Evolutionary conservation across 1,140 invertebrate genomes (phyloP).

Genomic region (Maconellicoccus hirsutus): DNA sequence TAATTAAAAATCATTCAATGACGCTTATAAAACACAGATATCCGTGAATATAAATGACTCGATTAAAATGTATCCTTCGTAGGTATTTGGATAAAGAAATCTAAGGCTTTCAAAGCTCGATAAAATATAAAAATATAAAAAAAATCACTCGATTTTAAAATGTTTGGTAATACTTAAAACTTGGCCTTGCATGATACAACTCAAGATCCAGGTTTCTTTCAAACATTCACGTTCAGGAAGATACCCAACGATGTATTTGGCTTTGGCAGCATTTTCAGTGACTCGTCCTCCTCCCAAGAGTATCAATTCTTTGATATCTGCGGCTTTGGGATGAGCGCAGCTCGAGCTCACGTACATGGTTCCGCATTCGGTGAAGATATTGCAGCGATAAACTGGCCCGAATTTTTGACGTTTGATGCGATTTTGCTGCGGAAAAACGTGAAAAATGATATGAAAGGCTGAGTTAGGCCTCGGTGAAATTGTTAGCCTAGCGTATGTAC

Average conservation of each 20-base stretch:
- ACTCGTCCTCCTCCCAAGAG: neutral
- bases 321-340: neutral
- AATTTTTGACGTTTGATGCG: neutral
- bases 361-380: neutral
- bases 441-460: no score
- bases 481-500: no score
- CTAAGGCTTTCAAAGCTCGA: no score
- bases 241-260: neutral
- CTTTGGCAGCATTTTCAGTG: neutral
- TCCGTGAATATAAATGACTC: no score
- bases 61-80: no score
- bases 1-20: no score
- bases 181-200: neutral
- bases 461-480: no score
- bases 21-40: no score
- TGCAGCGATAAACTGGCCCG: neutral
- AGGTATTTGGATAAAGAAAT: no score
- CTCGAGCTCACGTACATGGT: neutral
- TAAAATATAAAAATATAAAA: no score
- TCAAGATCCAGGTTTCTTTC: slow-evolving; percentile 10
- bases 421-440: slow-evolving; percentile 6
- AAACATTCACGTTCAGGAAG: neutral
- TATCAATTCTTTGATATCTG: neutral
- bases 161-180: neutral
- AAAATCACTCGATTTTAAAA: no score